phyloP scores from a whole-genome alignment of 2,888 invertebrate species.

The Oegoconia quadripuncta region DNA sequence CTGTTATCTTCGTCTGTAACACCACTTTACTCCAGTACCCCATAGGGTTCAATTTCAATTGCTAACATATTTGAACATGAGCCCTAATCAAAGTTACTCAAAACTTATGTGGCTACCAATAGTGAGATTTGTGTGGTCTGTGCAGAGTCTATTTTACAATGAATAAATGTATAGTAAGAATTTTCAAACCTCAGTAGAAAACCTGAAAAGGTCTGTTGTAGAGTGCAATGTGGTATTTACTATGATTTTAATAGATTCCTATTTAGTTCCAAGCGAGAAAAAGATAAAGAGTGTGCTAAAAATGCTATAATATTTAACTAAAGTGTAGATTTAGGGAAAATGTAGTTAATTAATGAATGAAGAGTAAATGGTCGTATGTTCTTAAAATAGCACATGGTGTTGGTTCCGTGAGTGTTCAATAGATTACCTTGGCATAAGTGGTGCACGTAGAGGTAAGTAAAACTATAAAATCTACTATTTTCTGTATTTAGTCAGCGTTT shows the following conservation, averaged over 20 bases:
- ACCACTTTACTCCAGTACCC: not conserved
- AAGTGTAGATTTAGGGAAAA: not conserved
- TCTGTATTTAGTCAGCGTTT: no score
- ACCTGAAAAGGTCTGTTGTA: conserved; percentile 25
- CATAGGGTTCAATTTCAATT: not conserved
- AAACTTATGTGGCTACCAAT: not conserved
- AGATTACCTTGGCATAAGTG: no score
- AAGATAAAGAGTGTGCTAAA: not conserved
- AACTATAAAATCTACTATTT: no score
- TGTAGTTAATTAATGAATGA: not conserved
- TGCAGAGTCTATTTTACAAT: conserved; percentile 18
- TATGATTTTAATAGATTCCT: conserved; percentile 12
- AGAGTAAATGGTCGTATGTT: not conserved
- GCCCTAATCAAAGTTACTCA: not conserved
- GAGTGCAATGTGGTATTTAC: conserved; percentile 22
- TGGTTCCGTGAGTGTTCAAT: conserved; percentile 8
- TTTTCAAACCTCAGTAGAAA: conserved; percentile 16
- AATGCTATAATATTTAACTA: not conserved
- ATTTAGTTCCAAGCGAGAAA: conserved; percentile 3
- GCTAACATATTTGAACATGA: not conserved
- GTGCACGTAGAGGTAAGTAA: no score
- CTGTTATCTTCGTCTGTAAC: not conserved
- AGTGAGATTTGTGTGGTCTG: conserved; percentile 1
- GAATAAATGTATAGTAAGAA: conserved; percentile 10
- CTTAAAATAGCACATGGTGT: conserved; percentile 17